phyloP scores from a whole-genome alignment of 2,888 invertebrate species.

The Agrochola macilenta region DNA sequence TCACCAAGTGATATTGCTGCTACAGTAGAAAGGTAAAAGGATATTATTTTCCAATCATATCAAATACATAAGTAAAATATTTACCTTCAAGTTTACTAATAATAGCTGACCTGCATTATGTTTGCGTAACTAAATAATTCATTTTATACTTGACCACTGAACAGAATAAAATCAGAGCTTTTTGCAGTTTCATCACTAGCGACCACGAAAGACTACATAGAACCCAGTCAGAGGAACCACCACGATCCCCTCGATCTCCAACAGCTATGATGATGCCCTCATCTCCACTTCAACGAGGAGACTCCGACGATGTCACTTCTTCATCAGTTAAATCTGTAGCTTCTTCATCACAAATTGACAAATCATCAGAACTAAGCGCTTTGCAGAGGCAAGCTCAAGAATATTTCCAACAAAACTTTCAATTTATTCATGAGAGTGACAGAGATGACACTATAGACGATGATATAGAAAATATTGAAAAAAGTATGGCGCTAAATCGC shows the following conservation, averaged over 20 bases:
- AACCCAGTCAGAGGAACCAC: conserved; percentile 96
- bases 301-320: conserved; percentile 86
- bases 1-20: conserved; percentile 78
- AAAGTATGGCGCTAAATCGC: conserved; percentile 89
- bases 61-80: background rate
- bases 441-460: conserved; percentile 89
- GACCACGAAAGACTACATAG: conserved; percentile 95
- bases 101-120: no score
- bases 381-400: conserved; percentile 87
- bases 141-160: background rate
- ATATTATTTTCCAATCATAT: background rate
- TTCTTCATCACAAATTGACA: conserved; percentile 85
- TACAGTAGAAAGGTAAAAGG: conserved; percentile 81
- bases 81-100: background rate
- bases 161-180: background rate
- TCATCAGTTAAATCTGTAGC: conserved; percentile 86
- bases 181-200: conserved; percentile 80
- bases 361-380: conserved; percentile 85
- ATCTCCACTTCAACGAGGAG: conserved; percentile 87
- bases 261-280: conserved; percentile 84
- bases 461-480: conserved; percentile 88
- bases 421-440: conserved; percentile 89
- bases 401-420: conserved; percentile 89
- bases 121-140: background rate
- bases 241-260: conserved; percentile 93